phyloP scores from a whole-genome alignment of 2,797 vertebrate species.

The Synanceia verrucosa region DNA sequence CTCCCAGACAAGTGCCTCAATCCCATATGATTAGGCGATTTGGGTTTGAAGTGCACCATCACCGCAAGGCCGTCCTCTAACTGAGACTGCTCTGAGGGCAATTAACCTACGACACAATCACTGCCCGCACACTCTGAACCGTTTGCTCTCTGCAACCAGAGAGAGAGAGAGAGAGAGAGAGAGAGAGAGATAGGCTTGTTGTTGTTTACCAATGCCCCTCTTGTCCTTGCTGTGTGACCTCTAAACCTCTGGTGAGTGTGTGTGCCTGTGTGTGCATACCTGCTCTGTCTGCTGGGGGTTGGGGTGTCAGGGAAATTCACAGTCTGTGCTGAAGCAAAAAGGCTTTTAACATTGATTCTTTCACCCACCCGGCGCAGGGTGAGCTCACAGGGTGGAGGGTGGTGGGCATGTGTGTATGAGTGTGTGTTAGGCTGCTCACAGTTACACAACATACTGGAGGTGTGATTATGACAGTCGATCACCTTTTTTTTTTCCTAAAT shows the following conservation, averaged over 20 bases:
- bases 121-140: conserved; percentile 13
- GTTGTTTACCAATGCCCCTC: conserved; percentile 68
- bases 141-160: conserved; percentile 29
- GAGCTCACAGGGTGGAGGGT: conserved; percentile 34
- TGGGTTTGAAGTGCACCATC: conserved; percentile 50
- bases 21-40: conserved; percentile 57
- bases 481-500: not conserved
- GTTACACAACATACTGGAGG: conserved; percentile 55
- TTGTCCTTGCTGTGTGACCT: conserved; percentile 82
- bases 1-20: conserved; percentile 57
- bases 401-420: conserved; percentile 30
- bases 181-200: conserved; percentile 42
- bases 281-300: conserved; percentile 55
- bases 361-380: conserved; percentile 50
- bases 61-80: conserved; percentile 20
- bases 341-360: conserved; percentile 87
- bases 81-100: conserved; percentile 39
- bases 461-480: conserved; percentile 24
- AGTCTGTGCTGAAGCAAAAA: conserved; percentile 76
- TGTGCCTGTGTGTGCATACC: conserved; percentile 23
- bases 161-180: not conserved
- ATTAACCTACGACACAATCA: conserved; percentile 62
- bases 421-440: conserved; percentile 16
- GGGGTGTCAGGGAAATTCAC: conserved; percentile 68
- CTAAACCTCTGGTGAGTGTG: conserved; percentile 62